Percentiles rank a stretch among this genome's conserved stretches.
Conservation (phyloP, 1,140 invertebrate species). For the Charaxes varanes region DNA sequence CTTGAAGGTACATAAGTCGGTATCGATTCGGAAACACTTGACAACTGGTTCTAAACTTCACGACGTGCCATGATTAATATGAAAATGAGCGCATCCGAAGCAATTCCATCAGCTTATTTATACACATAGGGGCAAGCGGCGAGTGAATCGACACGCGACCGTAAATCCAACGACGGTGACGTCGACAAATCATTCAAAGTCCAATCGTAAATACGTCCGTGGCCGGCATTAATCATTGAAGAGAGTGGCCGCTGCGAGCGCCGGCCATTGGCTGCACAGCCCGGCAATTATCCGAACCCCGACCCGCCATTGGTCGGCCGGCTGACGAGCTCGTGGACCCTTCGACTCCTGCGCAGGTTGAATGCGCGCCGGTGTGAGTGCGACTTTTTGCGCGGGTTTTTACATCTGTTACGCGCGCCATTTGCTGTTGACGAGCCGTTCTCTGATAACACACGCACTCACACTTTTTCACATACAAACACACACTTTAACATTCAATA, state of each 20-base stretch:
- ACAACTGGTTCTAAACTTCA: too few species aligned
- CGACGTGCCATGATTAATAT: too few species aligned
- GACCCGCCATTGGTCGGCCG: conserved; percentile 43
- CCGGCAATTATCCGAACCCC: conserved; percentile 64
- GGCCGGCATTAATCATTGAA: conserved; percentile 56
- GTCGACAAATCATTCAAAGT: conserved; percentile 62
- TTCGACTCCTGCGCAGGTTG: conserved; percentile 57
- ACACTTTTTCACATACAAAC: too few species aligned
- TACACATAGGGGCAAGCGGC: conserved; percentile 3
- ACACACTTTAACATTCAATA: too few species aligned
- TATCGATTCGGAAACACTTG: too few species aligned
- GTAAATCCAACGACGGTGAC: conserved; percentile 49
- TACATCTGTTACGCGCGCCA: too few species aligned
- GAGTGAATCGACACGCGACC: conserved; percentile 41
- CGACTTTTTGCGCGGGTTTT: too few species aligned
- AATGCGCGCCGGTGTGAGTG: too few species aligned
- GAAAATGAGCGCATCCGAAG: neutral
- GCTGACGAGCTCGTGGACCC: conserved; percentile 45
- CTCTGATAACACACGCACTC: too few species aligned
- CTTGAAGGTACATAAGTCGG: too few species aligned
- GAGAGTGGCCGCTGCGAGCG: conserved; percentile 41
- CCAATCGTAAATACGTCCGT: conserved; percentile 52
- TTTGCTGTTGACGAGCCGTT: too few species aligned
- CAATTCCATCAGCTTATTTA: conserved; percentile 4
- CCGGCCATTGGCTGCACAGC: conserved; percentile 47